Base-by-base conservation (phyloP, 1,140 invertebrate species). In the Akabosia matsudoensis region DNA sequence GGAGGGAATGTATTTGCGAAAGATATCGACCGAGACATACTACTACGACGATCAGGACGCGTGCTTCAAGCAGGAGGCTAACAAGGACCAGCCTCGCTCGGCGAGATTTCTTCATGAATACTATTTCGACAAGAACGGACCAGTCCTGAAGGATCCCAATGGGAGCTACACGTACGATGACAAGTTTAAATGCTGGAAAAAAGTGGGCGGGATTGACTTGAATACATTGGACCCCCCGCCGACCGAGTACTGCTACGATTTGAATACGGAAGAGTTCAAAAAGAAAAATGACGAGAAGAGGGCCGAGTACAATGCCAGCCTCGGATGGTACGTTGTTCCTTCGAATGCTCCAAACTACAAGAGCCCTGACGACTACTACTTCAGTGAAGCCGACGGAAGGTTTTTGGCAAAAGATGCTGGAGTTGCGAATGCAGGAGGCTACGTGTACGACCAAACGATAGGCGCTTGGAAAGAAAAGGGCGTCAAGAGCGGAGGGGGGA, bases 1-100 rank as follows among this genome's bases (percentile, higher is more conserved):
- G 22, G 74, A 75, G 54, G 74, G 74, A 33, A 33, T 51, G 7
- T 75, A 31, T 28, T 31, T 75, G 13, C 51, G 52, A 33, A 75
- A 75, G 30, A 45, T 30, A 16, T 26, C 74, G 24, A 2, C 30
- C 24, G 61, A 70, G 14, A 1, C 1, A 31, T 75, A 75, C 37
- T 13, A 51, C 22, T 52, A 10, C n/a, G 61, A 67, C 31, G 61
- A 67, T 7, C 3, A 28, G 22, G 30, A 67, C 22, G 22, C 13
- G 4, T 67, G 61, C 61, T 28, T 30, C 28, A 67, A 30, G 10
- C n/a, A 30, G 61, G 7, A 2, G 28, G 31, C 1, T 3, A 28
- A 10, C 26, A 31, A 30, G 61, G 61, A 67, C 13, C 7, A n/a
- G 4, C 61, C 61, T 3, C 28, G 22, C 13, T n/a, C 3, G n/a